Base-by-base conservation (phyloP, 2,797 vertebrate genomes). In the Triplophysa yarkandensis region DNA sequence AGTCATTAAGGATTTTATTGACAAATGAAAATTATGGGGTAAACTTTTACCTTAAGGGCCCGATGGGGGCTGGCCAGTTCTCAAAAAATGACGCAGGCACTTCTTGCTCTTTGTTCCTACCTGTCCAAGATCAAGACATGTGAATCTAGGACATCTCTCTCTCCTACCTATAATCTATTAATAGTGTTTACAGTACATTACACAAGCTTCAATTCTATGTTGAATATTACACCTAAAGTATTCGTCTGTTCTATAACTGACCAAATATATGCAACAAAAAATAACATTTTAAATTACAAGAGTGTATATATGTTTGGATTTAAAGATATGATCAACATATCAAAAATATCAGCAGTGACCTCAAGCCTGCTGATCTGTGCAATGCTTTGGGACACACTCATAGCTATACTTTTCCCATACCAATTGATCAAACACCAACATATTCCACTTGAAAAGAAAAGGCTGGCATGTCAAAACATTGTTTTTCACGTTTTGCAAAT, bases 261-360 rank as follows among this genome's bases (percentile, higher is more conserved):
- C 83, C 66, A 82, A n/a, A 50, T 63, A 79, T 74, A 84, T 44
- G 76, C 70, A 83, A n/a, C n/a, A n/a, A n/a, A 57, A 84, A 75
- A 82, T 61, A 74, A 74, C 79, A 60, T 48, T 86, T 89, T 88
- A 86, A 90, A 86, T 91, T 80, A 90, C 60, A 70, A 77, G 61
- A 83, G 70, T 81, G 82, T 83, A 85, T 66, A 77, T 0, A 11
- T 39, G 36, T 39, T 39, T 39, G 36, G 6, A 8, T 34, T 34
- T 34, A 83, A 17, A 78, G 90, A 90, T 83, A 77, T 83, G 91
- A 75, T 92, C 92, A 92, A 88, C 91, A 91, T 83, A 88, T 85
- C 87, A 79, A 41, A 60, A 77, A 28, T 54, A 61, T 30, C 68
- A 54, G 64, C 62, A 32, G 77, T 43, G 41, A 43, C 41, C 13